These are phyloP conservation scores for Hestina assimilis DNA, from an alignment of 1,140 invertebrate genomes.

Conservation along the genomic window DNA sequence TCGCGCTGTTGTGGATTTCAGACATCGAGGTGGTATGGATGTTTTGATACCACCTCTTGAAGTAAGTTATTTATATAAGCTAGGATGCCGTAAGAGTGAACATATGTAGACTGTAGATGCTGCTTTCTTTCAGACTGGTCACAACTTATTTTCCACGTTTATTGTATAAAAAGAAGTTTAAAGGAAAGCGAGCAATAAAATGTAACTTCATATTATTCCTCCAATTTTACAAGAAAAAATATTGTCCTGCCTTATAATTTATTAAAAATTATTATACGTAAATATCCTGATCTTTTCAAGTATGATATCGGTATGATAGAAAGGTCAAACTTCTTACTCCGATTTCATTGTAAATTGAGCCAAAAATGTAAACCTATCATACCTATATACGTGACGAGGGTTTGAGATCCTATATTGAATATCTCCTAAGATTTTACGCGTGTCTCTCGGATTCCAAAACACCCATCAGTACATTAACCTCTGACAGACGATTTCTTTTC, in stretches of 20 bases:
- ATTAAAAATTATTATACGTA: not conserved
- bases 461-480: not conserved
- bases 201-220: no score
- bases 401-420: constrained; percentile 9
- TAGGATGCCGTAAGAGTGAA: no score
- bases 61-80: no score
- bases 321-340: constrained; percentile 19
- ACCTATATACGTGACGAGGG: constrained; percentile 7
- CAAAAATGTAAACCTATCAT: constrained; percentile 8
- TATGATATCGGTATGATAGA: constrained; percentile 6
- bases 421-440: constrained; percentile 13
- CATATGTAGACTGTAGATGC: no score
- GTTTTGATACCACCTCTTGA: no score
- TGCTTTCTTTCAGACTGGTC: no score
- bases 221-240: no score
- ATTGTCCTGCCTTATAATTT: not conserved
- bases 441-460: constrained; percentile 3
- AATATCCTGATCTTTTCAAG: not conserved
- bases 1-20: no score
- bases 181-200: no score
- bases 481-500: not conserved
- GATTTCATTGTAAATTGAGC: constrained; percentile 17
- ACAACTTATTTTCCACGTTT: no score
- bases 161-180: no score
- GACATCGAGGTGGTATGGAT: no score